Evolutionary conservation across 1,140 invertebrate genomes (phyloP).

Genomic region (Papilio xuthus): DNA sequence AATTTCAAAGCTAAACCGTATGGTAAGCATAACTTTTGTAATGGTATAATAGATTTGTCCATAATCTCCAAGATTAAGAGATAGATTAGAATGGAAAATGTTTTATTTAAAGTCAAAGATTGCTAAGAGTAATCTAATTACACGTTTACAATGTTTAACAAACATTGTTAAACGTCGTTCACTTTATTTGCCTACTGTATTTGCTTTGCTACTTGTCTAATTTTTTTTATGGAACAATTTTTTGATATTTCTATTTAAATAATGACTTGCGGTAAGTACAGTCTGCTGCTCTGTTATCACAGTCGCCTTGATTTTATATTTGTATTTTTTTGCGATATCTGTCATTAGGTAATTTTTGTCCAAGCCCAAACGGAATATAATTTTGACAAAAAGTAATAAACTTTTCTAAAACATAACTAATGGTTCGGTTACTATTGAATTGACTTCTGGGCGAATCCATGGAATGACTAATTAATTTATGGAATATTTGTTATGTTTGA

Average conservation of each 20-base stretch:
- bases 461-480: too few species aligned
- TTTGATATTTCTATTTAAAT: background rate
- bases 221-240: background rate
- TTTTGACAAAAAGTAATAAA: too few species aligned
- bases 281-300: background rate
- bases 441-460: too few species aligned
- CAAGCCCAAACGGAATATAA: background rate
- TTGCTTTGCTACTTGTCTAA: background rate
- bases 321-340: background rate
- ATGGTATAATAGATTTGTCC: background rate
- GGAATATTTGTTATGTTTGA: background rate
- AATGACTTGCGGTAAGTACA: background rate
- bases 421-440: too few species aligned
- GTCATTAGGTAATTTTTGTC: too few species aligned
- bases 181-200: background rate
- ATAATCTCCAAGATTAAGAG: constrained; percentile 1
- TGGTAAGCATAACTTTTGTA: background rate
- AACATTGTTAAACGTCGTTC: background rate
- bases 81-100: background rate
- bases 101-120: background rate
- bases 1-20: background rate
- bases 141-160: background rate
- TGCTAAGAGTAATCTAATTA: background rate
- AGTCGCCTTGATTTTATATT: background rate
- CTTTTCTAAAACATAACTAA: too few species aligned